phyloP scores from a whole-genome alignment of 2,797 vertebrate genomes.

The Pseudochromis fuscus region DNA sequence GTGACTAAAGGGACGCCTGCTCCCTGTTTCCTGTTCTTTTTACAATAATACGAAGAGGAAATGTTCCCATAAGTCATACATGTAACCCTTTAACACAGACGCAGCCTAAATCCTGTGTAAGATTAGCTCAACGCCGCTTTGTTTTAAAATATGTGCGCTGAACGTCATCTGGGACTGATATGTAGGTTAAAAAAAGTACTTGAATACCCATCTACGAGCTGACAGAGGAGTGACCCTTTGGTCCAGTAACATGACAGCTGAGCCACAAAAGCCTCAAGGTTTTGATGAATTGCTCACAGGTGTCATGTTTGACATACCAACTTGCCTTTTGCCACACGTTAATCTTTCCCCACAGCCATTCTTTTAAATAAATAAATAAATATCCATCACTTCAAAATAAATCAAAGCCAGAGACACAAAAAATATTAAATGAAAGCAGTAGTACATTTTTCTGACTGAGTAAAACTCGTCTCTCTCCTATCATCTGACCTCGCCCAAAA shows the following conservation, averaged over 20 bases:
- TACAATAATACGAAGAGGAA: conserved; percentile 42
- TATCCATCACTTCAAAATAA: not conserved
- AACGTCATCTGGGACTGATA: conserved; percentile 42
- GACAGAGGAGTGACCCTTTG: conserved; percentile 15
- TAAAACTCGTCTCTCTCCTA: no score
- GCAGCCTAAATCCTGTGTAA: not conserved
- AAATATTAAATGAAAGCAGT: not conserved
- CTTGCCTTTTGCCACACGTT: not conserved
- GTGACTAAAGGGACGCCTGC: conserved; percentile 41
- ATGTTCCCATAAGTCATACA: conserved; percentile 23
- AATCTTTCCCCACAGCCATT: not conserved
- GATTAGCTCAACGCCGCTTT: not conserved
- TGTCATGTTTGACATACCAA: conserved; percentile 57
- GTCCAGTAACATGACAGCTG: conserved; percentile 44
- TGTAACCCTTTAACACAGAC: conserved; percentile 43
- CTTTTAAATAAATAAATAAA: not conserved
- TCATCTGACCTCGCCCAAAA: not conserved
- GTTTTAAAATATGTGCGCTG: conserved; percentile 9
- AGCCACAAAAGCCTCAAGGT: conserved; percentile 34
- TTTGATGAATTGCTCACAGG: conserved; percentile 52
- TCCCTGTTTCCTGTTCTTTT: conserved; percentile 46
- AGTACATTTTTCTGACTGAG: no score
- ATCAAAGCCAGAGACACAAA: conserved; percentile 1
- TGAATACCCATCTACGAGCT: conserved; percentile 42
- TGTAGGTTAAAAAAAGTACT: conserved; percentile 15